A percentile compares a stretch with the other conserved stretches of the same genome.
Evolutionary conservation across 2,797 vertebrate species (phyloP).

Genomic region (Falco naumanni): DNA sequence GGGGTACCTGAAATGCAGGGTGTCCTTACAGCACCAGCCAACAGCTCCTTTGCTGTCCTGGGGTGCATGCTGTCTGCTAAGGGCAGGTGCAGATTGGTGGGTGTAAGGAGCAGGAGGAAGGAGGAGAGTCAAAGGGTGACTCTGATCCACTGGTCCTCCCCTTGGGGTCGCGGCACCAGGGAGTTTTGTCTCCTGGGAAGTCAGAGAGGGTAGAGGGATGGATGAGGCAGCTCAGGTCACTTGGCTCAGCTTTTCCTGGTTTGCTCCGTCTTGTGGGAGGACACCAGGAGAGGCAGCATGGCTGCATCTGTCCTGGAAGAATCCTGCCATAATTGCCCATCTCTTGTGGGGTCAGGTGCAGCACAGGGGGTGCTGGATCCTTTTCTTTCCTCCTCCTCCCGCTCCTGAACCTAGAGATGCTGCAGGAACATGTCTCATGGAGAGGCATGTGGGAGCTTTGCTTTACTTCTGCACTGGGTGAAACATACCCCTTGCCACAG

Average conservation of each 20-base stretch:
- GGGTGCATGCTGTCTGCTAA: background rate
- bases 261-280: background rate
- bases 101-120: background rate
- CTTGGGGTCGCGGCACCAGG: background rate
- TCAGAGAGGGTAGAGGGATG: background rate
- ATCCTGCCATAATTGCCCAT: background rate
- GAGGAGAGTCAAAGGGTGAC: background rate
- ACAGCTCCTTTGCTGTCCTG: background rate
- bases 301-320: background rate
- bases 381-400: background rate
- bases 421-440: background rate
- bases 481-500: background rate
- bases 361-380: background rate
- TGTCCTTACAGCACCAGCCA: background rate
- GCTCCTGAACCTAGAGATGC: accelerated
- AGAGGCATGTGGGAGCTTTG: accelerated
- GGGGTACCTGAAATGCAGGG: background rate
- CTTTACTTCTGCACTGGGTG: background rate
- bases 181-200: background rate
- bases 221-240: background rate
- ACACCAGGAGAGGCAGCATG: background rate
- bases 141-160: too few species aligned
- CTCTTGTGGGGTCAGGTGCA: background rate
- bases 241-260: background rate
- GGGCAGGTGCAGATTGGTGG: too few species aligned